Conservation (phyloP, 2,888 invertebrate species). For the Parthenolecanium corni region DNA sequence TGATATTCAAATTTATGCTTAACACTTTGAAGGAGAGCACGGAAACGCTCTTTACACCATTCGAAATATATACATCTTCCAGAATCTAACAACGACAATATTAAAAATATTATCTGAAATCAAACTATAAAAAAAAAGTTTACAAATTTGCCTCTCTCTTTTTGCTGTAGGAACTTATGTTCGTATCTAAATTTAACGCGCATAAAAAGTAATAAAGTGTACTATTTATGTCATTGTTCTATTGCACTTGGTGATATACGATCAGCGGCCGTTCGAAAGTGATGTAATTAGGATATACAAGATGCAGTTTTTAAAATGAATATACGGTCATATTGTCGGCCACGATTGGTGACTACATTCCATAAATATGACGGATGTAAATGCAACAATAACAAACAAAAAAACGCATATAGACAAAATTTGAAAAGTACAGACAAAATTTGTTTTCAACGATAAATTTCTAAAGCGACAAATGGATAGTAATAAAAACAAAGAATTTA, state of each 20-base stretch:
- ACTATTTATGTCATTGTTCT: neutral
- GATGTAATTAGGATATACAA: neutral
- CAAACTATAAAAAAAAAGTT: too few species aligned
- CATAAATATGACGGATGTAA: neutral
- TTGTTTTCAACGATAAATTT: constrained; percentile 7
- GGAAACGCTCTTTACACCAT: too few species aligned
- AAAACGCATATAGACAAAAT: neutral
- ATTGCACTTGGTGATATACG: neutral
- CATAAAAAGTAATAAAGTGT: neutral
- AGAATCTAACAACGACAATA: too few species aligned
- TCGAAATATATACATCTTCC: too few species aligned
- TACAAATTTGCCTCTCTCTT: neutral
- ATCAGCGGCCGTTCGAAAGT: neutral
- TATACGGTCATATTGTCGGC: neutral
- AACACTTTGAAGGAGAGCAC: too few species aligned
- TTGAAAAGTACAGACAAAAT: neutral
- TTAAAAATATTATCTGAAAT: too few species aligned
- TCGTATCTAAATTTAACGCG: neutral
- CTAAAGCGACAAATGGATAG: neutral
- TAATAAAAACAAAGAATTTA: neutral
- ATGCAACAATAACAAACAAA: neutral
- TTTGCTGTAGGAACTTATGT: neutral
- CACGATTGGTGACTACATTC: too few species aligned
- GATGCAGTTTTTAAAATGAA: neutral
- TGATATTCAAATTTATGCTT: too few species aligned